Base-by-base conservation (phyloP, 2,113 vertebrate species). In the Oncorhynchus clarkii region DNA sequence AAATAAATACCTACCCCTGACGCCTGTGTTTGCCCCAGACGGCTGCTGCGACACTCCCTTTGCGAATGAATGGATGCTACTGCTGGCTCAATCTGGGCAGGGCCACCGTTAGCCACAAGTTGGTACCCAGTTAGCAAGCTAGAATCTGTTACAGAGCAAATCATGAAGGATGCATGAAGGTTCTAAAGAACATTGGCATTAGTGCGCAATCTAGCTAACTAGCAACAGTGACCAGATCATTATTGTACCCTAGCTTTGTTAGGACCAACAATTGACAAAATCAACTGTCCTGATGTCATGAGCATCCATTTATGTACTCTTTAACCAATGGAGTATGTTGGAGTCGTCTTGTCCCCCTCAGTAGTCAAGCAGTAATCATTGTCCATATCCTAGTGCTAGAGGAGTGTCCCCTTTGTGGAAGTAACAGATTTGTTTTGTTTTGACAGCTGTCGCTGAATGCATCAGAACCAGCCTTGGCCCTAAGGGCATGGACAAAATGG, bases 401-500 rank as follows among this genome's bases (percentile, higher is more conserved):
- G 18, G 59, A n/a, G 59, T 8, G 59, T 62, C 2, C n/a, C 24
- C 20, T 22, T n/a, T 62, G 18, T 22, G 59, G 9, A 34, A 67
- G 5, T 29, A 18, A 34, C 27, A 67, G 6, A 67, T 18, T 5
- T 34, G 5, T 27, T 68, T 68, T 81, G 0, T 70, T 70, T 75
- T 78, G 8, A 75, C 83, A 99, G 97, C 97, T 77, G 96, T 99
- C 74, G 97, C 98, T 0, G 97, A 99, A 92, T 97, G 97, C 75
- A 93, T 99, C 89, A 94, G 98, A 88, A 99, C 98, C 18, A 99
- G 98, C 79, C 95, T 99, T 74, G 97, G 98, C 78, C 97, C 98
- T 76, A 99, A 99, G 85, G 98, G 97, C 84, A 99, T 99, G 98
- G 97, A 99, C 87, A 99, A 99, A 93, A 99, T 99, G 98, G 98